Conservation (phyloP, 2,797 vertebrate genomes). For the Hipposideros larvatus region DNA sequence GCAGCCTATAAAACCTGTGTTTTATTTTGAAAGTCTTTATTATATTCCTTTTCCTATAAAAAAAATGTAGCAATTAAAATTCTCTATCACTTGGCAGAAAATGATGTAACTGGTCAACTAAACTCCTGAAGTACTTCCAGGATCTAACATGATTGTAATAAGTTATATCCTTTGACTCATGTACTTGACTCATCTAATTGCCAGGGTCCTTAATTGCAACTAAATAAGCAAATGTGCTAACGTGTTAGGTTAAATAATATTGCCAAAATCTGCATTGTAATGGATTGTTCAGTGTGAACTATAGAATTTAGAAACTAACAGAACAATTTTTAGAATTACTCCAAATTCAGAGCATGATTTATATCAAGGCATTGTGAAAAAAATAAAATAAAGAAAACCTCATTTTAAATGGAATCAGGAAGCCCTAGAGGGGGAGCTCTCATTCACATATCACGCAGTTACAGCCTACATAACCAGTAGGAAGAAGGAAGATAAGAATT, state of each 20-base stretch:
- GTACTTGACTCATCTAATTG: not conserved
- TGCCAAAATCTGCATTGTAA: not conserved
- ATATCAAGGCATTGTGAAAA: not conserved
- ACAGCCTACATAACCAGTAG: too few relatives aligned
- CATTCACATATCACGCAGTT: too few relatives aligned
- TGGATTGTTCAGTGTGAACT: not conserved
- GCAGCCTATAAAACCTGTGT: not conserved
- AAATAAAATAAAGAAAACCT: too few relatives aligned
- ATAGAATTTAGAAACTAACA: not conserved
- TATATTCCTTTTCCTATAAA: not conserved
- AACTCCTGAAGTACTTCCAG: not conserved
- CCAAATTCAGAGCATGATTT: slow-evolving; percentile 10
- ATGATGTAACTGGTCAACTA: not conserved
- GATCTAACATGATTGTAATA: not conserved
- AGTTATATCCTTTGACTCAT: not conserved
- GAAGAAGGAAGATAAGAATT: too few relatives aligned
- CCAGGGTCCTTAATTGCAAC: not conserved
- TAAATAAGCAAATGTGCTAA: not conserved
- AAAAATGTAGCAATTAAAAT: not conserved
- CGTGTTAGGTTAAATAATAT: not conserved
- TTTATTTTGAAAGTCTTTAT: not conserved
- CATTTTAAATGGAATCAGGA: too few relatives aligned
- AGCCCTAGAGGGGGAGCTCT: too few relatives aligned
- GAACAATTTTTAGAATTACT: not conserved
- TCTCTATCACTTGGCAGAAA: not conserved